Evolutionary conservation across 2,113 vertebrate species (phyloP), one percentile per base, ranked within the genome.

Genomic region (Dasypus novemcinctus): DNA sequence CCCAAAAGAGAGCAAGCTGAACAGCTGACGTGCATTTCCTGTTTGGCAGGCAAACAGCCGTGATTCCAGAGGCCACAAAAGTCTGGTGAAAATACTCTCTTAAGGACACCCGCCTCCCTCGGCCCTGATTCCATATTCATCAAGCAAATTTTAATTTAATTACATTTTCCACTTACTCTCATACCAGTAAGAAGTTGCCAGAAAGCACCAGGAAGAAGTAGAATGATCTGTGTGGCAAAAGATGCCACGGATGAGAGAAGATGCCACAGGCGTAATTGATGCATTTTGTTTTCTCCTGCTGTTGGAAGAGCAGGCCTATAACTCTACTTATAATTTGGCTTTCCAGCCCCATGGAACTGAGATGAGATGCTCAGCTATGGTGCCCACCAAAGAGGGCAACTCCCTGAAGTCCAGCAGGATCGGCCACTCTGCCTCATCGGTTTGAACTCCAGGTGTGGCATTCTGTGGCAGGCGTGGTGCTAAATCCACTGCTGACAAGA

Each of bases 131-230:
- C 83, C 21, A 38, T 36, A 49, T 74, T 75, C 76, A 64, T 88
- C 75, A 80, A 94, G 81, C 64, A 90, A 75, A 80, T 71, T 83
- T 93, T 92, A 95, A 96, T 95, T 90, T 57, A 57, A 57, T 57
- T 18, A 93, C 61, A 68, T 95, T 90, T 92, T 79, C 87, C 81
- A 79, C n/a, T 38, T 87, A 63, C 76, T 72, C 75, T 52, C 81
- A 84, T 63, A 41, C 61, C 41, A 15, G 27, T 36, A 46, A 75
- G 64, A 57, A 57, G 18, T 49, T 90, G 87, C 31, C 94, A 80
- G 64, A 93, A 91, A 90, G 36, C 38, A 61, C 31, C 9, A 74
- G 38, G 80, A 83, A 41, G 20, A 71, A 86, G 63, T 31, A 41
- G 13, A 8, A 29, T 43, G 43, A 69, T 86, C 54, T 46, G 52